Base-by-base conservation (phyloP, 2,888 invertebrate genomes). In the Cyclophora punctaria region DNA sequence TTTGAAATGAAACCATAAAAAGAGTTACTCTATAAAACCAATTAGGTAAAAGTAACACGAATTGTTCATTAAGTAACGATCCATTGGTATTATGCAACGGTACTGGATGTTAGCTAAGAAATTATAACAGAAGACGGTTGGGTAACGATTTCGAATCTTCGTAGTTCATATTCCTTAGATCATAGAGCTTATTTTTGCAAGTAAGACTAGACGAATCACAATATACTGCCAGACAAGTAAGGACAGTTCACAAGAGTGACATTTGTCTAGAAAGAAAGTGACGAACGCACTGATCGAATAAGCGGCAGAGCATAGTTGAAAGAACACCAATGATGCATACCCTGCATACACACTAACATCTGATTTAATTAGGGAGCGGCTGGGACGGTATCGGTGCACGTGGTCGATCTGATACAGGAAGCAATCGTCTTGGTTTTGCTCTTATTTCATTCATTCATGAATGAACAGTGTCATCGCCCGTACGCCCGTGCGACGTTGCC, bases 331-430 rank as follows among this genome's bases (percentile, higher is more conserved):
- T 55, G 59, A 59, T 60, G 64, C 61, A 20, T 20, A 20, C 20
- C 20, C 20, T 20, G 20, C 20, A 20, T 20, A 20, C 20, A 20
- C 20, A 20, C 20, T 20, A 20, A 20, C 20, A 67, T 67, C 65
- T 66, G 67, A 78, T 75, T 59, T 59, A 61, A 61, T 67, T 72
- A 68, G 65, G 65, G 64, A 67, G 67, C 63, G 66, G 49, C 57
- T 5, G 37, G 5, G 58, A 58, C 55, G 53, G 62, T 52, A 59
- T 53, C 52, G 35, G 34, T 48, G 51, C 49, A 73, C 74, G 75
- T 78, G 76, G 67, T 58, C 54, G 45, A 50, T 62, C 62, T 59
- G 52, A 63, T 66, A 69, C 80, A 82, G 83, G 83, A 82, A 82
- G 78, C 75, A 68, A 78, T 74, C 66, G 57, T 63, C 57, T 58